Evolutionary conservation across 2,113 vertebrate species (phyloP).

Genomic region (Apistogramma diplotaenia): DNA sequence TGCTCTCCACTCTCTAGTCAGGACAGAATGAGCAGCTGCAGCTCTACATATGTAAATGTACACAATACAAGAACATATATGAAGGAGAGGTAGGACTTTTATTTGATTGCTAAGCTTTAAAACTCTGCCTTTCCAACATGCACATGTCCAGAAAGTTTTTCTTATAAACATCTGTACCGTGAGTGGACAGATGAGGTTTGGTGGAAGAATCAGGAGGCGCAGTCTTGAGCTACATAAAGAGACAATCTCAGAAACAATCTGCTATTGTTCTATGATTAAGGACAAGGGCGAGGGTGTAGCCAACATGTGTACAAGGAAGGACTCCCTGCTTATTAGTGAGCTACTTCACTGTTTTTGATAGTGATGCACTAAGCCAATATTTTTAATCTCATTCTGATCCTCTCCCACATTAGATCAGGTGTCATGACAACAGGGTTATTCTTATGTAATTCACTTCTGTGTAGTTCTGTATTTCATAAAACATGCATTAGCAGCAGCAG

Average conservation of each 20-base stretch:
- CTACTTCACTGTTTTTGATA: too few relatives aligned
- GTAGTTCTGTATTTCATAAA: background rate
- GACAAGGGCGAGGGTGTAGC: background rate
- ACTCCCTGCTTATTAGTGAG: too few relatives aligned
- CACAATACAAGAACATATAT: background rate
- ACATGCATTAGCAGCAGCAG: background rate
- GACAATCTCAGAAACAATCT: too few relatives aligned
- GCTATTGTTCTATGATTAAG: too few relatives aligned
- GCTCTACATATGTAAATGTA: background rate
- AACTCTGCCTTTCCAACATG: background rate
- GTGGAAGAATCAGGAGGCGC: rapidly evolving
- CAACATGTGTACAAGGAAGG: background rate
- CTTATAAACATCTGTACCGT: background rate
- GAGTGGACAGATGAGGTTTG: background rate
- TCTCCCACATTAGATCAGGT: too few relatives aligned
- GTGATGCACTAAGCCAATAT: too few relatives aligned
- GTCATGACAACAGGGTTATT: too few relatives aligned
- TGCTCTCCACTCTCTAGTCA: background rate
- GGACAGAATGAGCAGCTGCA: background rate
- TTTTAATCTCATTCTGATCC: too few relatives aligned
- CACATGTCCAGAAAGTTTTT: background rate
- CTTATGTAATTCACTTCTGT: background rate
- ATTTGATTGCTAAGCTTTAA: background rate
- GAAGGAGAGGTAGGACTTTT: background rate
- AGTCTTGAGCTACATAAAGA: too few relatives aligned